Base-by-base conservation (phyloP, 2,797 vertebrate genomes). In the Sebastiscus albofasciatus region DNA sequence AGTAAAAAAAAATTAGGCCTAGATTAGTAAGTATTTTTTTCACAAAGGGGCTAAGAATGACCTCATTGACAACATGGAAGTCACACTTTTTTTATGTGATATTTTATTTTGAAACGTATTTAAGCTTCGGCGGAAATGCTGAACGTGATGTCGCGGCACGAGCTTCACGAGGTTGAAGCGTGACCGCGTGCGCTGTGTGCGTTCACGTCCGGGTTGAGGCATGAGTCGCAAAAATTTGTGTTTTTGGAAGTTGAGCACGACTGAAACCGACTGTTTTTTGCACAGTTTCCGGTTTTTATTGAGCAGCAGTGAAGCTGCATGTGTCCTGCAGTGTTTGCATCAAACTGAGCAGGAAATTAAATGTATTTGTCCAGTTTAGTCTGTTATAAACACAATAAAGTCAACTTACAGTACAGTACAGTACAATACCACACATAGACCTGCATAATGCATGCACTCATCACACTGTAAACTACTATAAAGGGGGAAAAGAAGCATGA, bases 81-180 rank as follows among this genome's bases (percentile, higher is more conserved):
- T 33, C 24, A 5, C 10, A 2, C 1, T 4, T 54, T 52, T 58
- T 52, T 12, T 24, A 31, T 4, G 4, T 9, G 6, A 70, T 60
- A 31, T 84, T 86, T 91, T 91, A 88, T 88, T 83, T 68, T 92
- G 87, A 90, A 90, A 84, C n/a, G 6, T 16, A 3, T 4, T 1
- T 3, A 2, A 11, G 6, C n/a, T 10, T 52, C 1, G 3, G 42
- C 72, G 91, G 91, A 89, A 91, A 80, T 8, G 10, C 4, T 71
- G 39, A 8, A 22, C 52, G 29, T 59, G 12, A 72, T 1, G 9
- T 49, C 42, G 64, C 16, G 29, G 2, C 6, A 5, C 34, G 8
- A 36, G 20, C 70, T 85, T 84, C 3, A 72, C 14, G 10, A 39
- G 36, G 4, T 33, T 1, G 6, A 64, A 73, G 36, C 66, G 72